These are phyloP conservation scores for Calliopum simillimum DNA, from an alignment of 2,888 invertebrate species.

Conservation along the genomic window DNA sequence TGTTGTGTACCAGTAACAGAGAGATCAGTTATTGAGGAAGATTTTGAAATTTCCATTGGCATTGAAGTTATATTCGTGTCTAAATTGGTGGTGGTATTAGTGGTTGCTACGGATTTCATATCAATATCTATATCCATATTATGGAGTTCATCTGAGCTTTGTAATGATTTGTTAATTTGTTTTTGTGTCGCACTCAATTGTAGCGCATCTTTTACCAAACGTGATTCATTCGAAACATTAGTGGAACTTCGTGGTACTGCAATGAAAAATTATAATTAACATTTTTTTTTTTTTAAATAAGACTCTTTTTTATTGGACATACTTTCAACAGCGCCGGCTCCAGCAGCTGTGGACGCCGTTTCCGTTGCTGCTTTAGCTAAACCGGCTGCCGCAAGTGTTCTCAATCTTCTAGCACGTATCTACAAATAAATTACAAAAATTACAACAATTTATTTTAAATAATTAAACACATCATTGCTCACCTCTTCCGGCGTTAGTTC, in stretches of 20 bases:
- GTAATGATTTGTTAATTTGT: constrained; percentile 22
- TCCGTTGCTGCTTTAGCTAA: constrained; percentile 37
- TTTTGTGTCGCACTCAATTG: constrained; percentile 10
- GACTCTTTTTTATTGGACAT: constrained; percentile 32
- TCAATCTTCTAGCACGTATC: constrained; percentile 63
- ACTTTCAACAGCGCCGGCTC: constrained; percentile 42
- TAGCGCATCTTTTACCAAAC: constrained; percentile 56
- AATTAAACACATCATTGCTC: constrained; percentile 64
- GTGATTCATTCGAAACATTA: constrained; percentile 60
- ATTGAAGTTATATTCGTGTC: constrained; percentile 44
- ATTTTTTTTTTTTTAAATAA: constrained; percentile 6
- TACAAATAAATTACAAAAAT: constrained; percentile 48
- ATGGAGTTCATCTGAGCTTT: constrained; percentile 43
- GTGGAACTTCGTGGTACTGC: constrained; percentile 49
- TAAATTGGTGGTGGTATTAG: constrained; percentile 49
- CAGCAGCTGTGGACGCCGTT: constrained; percentile 40
- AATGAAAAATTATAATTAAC: constrained; percentile 18
- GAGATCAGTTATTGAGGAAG: constrained; percentile 48
- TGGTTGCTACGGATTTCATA: constrained; percentile 49
- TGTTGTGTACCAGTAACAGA: constrained; percentile 50
- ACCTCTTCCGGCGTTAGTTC: constrained; percentile 92
- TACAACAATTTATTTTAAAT: constrained; percentile 8
- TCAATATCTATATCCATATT: constrained; percentile 62
- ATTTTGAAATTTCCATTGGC: constrained; percentile 73
- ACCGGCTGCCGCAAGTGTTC: constrained; percentile 59